Base-by-base conservation (phyloP, 2,888 invertebrate genomes). In the Alloplasta piceator region DNA sequence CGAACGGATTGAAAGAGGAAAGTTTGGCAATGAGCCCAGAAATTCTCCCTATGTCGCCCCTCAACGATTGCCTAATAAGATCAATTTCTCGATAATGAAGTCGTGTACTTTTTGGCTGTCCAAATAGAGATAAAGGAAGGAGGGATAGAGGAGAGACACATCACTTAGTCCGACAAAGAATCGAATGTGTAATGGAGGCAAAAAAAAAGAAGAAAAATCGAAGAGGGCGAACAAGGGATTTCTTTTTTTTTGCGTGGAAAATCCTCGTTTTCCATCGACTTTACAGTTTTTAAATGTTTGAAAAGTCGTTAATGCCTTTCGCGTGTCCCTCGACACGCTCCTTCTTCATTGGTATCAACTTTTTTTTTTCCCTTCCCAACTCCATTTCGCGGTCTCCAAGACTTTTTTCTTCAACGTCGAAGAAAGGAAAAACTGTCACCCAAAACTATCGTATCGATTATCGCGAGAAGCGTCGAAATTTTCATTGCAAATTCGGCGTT, bases 31-130 rank as follows among this genome's bases (percentile, higher is more conserved):
- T 70, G 50, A 56, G 72, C 81, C 83, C 70, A 75, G 74, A 66
- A 70, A n/a, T 58, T 60, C 71, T 52, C n/a, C 48, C 41, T 14
- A 7, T 36, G 74, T 77, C 70, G 58, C 36, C 43, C 50, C n/a
- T n/a, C 7, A 43, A 7, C 66, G 60, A 61, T 67, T 84, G 85
- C 84, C 87, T 90, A 91, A 91, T 91, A 89, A 91, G 90, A 91
- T 92, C 92, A 91, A 92, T 92, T 92, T 89, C 86, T 91, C 92
- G 90, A 92, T 92, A 92, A 91, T 87, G 86, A 89, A 88, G 78
- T 84, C 86, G 84, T 87, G 88, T 85, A 75, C 81, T n/a, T 64
- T 83, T 67, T 12, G 48, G 81, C 46, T 50, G 70, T 82, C 55
- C 41, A 26, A 7, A 48, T 38, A 12, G n/a, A n/a, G n/a, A n/a